A percentile compares a stretch with the other conserved stretches of the same genome.
Conservation (phyloP, 2,888 invertebrate species). For the Coleophora deauratella region DNA sequence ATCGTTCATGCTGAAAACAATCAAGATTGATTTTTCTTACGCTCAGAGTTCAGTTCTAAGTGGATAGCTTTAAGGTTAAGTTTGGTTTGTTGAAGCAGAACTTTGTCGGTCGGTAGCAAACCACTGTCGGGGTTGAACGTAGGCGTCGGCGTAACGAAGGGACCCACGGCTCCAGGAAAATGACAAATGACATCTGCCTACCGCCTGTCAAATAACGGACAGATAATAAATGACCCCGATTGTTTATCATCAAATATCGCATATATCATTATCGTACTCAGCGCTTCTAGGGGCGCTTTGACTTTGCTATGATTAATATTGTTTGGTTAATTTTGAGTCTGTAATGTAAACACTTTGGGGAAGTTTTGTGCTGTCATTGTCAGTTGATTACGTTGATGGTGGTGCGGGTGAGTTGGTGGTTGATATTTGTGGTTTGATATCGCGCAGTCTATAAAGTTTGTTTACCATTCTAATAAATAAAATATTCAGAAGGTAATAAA, state of each 20-base stretch:
- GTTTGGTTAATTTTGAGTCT: conserved; percentile 68
- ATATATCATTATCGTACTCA: conserved; percentile 73
- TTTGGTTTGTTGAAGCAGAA: conserved; percentile 20
- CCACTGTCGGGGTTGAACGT: conserved; percentile 67
- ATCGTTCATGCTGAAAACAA: conserved; percentile 75
- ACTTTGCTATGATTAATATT: conserved; percentile 67
- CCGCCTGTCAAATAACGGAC: conserved; percentile 79
- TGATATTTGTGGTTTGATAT: conserved; percentile 21
- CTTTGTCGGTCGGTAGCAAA: conserved; percentile 65
- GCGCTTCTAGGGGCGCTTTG: conserved; percentile 50
- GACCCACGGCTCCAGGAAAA: conserved; percentile 73
- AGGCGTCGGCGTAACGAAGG: conserved; percentile 69
- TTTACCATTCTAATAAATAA: too few species aligned
- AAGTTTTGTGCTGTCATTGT: conserved; percentile 56
- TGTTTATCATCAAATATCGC: conserved; percentile 76
- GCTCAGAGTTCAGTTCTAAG: conserved; percentile 31
- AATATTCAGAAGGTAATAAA: too few species aligned
- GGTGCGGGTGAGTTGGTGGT: conserved; percentile 30
- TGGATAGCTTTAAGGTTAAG: conserved; percentile 22
- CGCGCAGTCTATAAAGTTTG: background rate
- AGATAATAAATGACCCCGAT: conserved; percentile 79
- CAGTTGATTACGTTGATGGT: conserved; percentile 29
- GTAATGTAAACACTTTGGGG: conserved; percentile 63
- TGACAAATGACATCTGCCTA: conserved; percentile 82
- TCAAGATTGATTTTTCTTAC: conserved; percentile 62